Conservation (phyloP, 35 echinoderm and acorn worm genomes). For the Strongylocentrotus purpuratus region DNA sequence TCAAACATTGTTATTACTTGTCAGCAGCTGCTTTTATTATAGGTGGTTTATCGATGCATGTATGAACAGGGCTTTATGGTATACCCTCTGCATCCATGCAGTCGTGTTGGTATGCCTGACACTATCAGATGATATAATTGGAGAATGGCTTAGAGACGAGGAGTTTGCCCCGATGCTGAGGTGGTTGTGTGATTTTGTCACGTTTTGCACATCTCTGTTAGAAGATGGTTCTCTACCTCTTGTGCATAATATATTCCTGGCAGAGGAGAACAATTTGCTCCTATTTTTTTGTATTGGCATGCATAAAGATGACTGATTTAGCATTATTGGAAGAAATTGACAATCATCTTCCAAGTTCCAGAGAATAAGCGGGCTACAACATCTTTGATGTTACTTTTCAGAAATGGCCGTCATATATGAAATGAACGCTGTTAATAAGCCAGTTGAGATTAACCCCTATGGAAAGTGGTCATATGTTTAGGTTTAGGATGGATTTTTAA, state of each 20-base stretch:
- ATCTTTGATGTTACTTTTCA: background rate
- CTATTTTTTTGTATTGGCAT: background rate
- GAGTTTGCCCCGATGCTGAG: background rate
- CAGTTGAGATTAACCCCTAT: background rate
- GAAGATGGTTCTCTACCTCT: background rate
- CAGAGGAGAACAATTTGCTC: background rate
- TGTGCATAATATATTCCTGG: background rate
- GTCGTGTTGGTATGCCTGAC: background rate
- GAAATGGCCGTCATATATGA: background rate
- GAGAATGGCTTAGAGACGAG: background rate
- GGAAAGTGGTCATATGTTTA: background rate
- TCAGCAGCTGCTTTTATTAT: background rate
- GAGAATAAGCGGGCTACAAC: background rate
- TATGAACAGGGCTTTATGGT: background rate
- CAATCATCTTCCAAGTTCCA: background rate
- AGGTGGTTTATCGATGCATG: background rate
- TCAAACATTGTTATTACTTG: no score
- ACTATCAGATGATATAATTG: background rate
- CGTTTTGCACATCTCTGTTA: constrained; percentile 1
- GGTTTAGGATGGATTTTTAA: background rate
- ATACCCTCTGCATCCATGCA: background rate
- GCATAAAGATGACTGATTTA: background rate
- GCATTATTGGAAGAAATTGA: background rate
- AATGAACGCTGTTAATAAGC: background rate
- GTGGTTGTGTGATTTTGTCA: background rate